A percentile compares a stretch with the other conserved stretches of the same genome.
These are phyloP conservation scores for Pocillopora verrucosa DNA, from an alignment of 64 coral and sea anemone species.

Conservation along the genomic window DNA sequence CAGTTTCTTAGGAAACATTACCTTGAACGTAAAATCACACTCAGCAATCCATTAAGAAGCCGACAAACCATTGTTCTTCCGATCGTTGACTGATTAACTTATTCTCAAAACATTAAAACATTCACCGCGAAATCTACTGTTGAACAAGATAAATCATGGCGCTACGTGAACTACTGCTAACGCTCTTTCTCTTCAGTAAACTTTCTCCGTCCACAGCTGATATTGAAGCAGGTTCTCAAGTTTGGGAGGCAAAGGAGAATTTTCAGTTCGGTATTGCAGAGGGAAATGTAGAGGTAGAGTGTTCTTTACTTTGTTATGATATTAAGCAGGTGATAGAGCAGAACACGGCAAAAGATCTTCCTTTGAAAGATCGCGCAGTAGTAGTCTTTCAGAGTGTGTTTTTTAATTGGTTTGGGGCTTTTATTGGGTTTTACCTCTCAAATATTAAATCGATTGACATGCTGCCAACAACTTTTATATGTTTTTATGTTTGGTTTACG, in stretches of 20 bases:
- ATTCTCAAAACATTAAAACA: background rate
- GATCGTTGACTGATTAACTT: background rate
- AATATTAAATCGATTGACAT: too few species aligned
- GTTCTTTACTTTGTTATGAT: background rate
- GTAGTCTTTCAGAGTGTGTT: too few species aligned
- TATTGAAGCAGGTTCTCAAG: conserved; percentile 20
- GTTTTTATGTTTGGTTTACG: too few species aligned
- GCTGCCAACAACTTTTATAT: too few species aligned
- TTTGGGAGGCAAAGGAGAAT: conserved; percentile 34
- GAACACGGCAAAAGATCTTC: background rate
- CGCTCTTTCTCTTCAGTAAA: conserved; percentile 40
- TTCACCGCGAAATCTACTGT: background rate
- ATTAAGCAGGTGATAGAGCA: background rate
- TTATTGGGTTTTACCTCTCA: too few species aligned
- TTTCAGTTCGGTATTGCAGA: conserved; percentile 68
- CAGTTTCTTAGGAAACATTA: background rate
- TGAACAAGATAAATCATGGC: conserved; percentile 47
- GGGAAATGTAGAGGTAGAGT: conserved; percentile 44
- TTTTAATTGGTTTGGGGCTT: too few species aligned
- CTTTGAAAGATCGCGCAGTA: too few species aligned
- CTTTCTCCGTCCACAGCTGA: conserved; percentile 35
- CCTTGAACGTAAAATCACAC: background rate
- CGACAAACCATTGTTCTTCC: background rate
- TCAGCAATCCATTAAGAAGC: background rate
- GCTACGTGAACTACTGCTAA: background rate